A percentile compares a stretch with the other conserved stretches of the same genome.
phyloP scores from a whole-genome alignment of 2,797 vertebrate species.

The Pseudochirops corinnae region DNA sequence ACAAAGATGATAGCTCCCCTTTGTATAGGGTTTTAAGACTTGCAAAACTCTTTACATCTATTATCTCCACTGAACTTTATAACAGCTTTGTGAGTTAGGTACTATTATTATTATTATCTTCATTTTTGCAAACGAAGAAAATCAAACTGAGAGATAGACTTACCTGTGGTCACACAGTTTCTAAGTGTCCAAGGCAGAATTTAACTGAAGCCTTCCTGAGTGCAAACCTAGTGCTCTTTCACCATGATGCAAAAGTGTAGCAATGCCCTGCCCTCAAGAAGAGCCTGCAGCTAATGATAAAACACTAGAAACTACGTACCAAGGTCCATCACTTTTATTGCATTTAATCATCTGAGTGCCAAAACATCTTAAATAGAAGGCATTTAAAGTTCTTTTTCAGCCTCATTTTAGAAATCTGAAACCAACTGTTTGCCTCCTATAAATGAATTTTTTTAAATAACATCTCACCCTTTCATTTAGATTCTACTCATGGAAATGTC shows the following conservation, averaged over 20 bases:
- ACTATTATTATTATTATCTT: not conserved
- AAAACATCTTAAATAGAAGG: conserved; percentile 16
- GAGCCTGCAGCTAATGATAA: not conserved
- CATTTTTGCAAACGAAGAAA: not conserved
- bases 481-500: conserved; percentile 29
- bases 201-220: not conserved
- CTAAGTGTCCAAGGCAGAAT: not conserved
- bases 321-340: conserved; percentile 4
- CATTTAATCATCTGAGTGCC: not conserved
- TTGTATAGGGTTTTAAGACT: not conserved
- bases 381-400: not conserved
- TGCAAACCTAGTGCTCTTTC: not conserved
- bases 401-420: conserved; percentile 11
- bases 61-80: not conserved
- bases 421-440: not conserved
- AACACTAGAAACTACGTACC: not conserved
- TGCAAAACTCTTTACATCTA: not conserved
- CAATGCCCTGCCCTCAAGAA: not conserved
- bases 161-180: not conserved
- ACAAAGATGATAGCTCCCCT: not conserved
- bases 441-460: conserved; percentile 56
- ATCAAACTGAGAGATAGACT: not conserved
- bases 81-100: not conserved
- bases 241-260: not conserved
- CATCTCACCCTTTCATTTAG: conserved; percentile 15